Evolutionary conservation across 2,888 invertebrate genomes (phyloP).

Genomic region (Thymelicus acteon): DNA sequence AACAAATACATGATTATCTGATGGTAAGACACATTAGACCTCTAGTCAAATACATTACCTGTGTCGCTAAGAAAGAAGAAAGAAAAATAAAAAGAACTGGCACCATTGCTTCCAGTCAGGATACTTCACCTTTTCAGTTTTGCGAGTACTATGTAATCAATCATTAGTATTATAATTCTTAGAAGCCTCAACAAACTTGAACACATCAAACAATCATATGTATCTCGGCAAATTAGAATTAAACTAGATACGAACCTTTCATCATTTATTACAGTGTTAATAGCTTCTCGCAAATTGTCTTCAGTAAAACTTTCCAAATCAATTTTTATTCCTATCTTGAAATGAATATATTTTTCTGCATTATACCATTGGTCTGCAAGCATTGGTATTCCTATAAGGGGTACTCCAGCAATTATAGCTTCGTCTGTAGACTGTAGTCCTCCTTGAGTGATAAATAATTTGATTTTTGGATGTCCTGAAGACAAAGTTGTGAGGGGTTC

Average conservation of each 20-base stretch:
- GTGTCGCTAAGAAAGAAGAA: too few relatives aligned
- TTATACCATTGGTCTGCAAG: conserved; percentile 67
- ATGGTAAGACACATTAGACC: too few relatives aligned
- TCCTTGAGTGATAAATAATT: conserved; percentile 67
- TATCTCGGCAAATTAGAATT: background rate
- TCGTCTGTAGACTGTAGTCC: conserved; percentile 73
- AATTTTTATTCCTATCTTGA: conserved; percentile 57
- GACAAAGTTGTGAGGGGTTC: background rate
- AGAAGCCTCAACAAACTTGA: too few relatives aligned
- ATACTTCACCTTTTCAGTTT: too few relatives aligned
- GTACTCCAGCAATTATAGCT: conserved; percentile 62
- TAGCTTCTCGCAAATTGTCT: background rate
- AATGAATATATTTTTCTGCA: conserved; percentile 52
- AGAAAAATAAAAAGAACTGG: too few relatives aligned
- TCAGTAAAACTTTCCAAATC: conserved; percentile 41
- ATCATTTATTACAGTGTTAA: conserved; percentile 14
- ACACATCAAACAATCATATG: too few relatives aligned
- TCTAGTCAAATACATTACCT: too few relatives aligned
- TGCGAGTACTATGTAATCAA: too few relatives aligned
- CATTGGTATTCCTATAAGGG: conserved; percentile 66
- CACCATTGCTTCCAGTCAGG: too few relatives aligned
- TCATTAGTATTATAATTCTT: too few relatives aligned
- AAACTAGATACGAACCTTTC: conserved; percentile 47
- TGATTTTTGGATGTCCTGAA: conserved; percentile 67
- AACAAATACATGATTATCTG: too few relatives aligned